These are phyloP conservation scores for Portevinia maculata DNA, from an alignment of 2,888 invertebrate genomes.

Conservation along the genomic window DNA sequence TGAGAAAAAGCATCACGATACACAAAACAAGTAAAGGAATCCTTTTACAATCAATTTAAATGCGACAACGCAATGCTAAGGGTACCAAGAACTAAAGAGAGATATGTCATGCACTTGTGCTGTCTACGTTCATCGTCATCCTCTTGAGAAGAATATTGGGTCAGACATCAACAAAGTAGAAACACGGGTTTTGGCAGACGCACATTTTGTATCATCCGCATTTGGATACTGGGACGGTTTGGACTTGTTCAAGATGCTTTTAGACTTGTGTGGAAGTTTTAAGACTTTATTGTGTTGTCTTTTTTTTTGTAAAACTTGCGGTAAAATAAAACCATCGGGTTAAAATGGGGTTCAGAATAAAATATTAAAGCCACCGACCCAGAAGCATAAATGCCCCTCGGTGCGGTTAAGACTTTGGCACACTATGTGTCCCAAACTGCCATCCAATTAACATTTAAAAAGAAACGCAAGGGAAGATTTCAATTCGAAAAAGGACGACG, in stretches of 20 bases:
- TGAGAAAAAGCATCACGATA: constrained; percentile 44
- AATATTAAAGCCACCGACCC: constrained; percentile 47
- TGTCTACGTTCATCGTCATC: constrained; percentile 18
- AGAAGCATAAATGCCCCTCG: constrained; percentile 50
- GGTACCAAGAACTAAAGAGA: constrained; percentile 44
- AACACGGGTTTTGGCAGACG: constrained; percentile 42
- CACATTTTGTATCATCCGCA: constrained; percentile 57
- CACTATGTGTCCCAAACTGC: not conserved
- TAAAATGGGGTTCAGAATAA: constrained; percentile 47
- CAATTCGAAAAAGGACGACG: constrained; percentile 44
- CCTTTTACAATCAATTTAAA: constrained; percentile 33
- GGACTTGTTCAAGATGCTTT: constrained; percentile 35
- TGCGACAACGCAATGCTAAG: constrained; percentile 58
- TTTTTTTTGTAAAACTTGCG: constrained; percentile 2
- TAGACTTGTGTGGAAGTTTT: constrained; percentile 45
- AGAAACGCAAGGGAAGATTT: constrained; percentile 39
- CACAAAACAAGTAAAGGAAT: constrained; percentile 22
- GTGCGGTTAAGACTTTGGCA: constrained; percentile 11
- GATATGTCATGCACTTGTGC: constrained; percentile 66
- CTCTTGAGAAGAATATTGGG: constrained; percentile 29
- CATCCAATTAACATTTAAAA: constrained; percentile 48
- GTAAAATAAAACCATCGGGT: constrained; percentile 53
- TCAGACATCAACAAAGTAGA: constrained; percentile 13
- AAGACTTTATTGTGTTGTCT: constrained; percentile 29
- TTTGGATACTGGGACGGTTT: constrained; percentile 20